Base-by-base conservation (phyloP, 1,140 invertebrate species). In the Medauroidea extradentata region DNA sequence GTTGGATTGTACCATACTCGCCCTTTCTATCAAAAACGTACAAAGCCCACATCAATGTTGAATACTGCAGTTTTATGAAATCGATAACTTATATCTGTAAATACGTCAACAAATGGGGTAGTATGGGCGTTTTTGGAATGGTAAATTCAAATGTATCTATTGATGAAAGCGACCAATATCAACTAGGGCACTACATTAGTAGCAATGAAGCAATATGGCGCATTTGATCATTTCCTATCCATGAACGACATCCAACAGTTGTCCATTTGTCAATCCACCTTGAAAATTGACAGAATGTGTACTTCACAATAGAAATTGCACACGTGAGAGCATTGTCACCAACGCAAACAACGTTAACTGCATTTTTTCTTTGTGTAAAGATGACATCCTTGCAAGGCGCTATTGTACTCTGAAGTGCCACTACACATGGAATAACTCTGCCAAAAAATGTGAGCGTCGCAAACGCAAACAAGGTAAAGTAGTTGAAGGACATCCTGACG, bases 161-260 rank as follows among this genome's bases (percentile, higher is more conserved):
- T 8, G 63, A 67, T 59, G 70, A 75, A 66, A 60, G 71, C 1
- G 63, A 58, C 24, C 59, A 63, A 39, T 77, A 65, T 64, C 69
- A 78, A 67, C 60, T 69, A 50, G 72, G 71, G 0, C 21, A 73
- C 23, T 78, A 77, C 64, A 67, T 75, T 60, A 73, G 69, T 53
- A 70, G 69, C 55, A 67, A 68, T 53, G 74, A 80, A 72, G 73
- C 76, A 41, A 54, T 74, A 55, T 78, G 76, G 75, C 62, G 11
- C 29, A 34, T 34, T 34, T 34, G 21, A 18, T 24, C 14, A 11
- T 59, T 59, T 59, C 16, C 50, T 3, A 38, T 59, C 8, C 50
- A 59, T 59, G 50, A 54, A 54, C 18, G 57, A 14, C 8, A 41
- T 42, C 51, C 57, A 3, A 53, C 57, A 21, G 39, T 59, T 41